Evolutionary conservation across 2,113 vertebrate species (phyloP), one percentile per base, ranked within the genome.

Genomic region (Alligator mississippiensis): DNA sequence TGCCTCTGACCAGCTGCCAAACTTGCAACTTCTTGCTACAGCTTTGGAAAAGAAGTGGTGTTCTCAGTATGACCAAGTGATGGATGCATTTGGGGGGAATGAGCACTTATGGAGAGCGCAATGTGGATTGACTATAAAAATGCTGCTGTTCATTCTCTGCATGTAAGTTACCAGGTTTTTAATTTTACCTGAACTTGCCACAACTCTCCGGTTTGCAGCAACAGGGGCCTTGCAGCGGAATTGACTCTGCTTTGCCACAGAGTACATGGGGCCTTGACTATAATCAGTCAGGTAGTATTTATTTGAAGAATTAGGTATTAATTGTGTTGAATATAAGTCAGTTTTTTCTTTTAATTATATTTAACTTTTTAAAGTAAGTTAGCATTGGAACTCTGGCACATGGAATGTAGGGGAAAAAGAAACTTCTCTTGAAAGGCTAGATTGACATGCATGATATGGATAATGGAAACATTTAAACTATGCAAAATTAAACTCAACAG

Each of bases 401-500:
- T 72, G 64, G 79, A 89, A 60, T 77, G 64, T 13, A 76, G 83
- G 38, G 88, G 90, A 89, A 94, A 95, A 76, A 88, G 93, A 81
- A 90, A 84, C 13, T 90, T 66, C 54, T 84, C 84, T 94, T 95
- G 77, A 70, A 78, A 77, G 17, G 82, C 94, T 30, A 87, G 61
- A 93, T 88, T 94, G 82, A 81, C 19, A 4, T 82, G 21, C 8
- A 5, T 77, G 88, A 61, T 95, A 85, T 96, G 68, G 93, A 92
- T 89, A 90, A 96, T 95, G 87, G 80, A 96, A 90, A 92, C 80
- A 85, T 90, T 96, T 94, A 94, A 98, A 97, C 98, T 98, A 97
- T 97, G 97, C 97, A 98, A 97, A 97, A 89, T 90, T 83, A 87
- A 90, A 93, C 95, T 82, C 92, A 93, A 62, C 91, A 91, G 92